Evolutionary conservation across 2,797 vertebrate genomes (phyloP), one percentile per base, ranked within the genome.

Genomic region (Sebastes jordani): DNA sequence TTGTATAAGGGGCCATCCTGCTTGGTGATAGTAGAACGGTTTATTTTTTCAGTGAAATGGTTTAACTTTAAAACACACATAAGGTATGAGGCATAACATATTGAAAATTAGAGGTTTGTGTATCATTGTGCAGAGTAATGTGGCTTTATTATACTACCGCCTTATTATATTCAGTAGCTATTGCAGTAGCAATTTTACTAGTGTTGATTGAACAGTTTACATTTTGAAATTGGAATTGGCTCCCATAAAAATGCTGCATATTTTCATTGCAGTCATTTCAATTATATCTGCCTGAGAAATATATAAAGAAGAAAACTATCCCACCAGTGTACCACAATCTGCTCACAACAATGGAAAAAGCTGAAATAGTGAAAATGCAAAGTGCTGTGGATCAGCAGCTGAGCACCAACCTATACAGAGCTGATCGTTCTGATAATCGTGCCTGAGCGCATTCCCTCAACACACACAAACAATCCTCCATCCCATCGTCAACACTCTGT

Each of bases 351-450:
- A 70, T 4, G 2, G 20, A 38, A 75, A 68, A 56, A 54, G 63
- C 70, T 75, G 66, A 36, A 60, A 61, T 54, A 11, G 34, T 42
- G 64, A 27, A 74, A 80, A 61, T 36, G n/a, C 16, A 60, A 71
- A 68, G 55, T 65, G 11, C 16, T 38, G 27, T 23, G 68, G 23
- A 52, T 80, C 27, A 78, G 69, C 63, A 61, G 38, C n/a, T 18
- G 66, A 61, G 72, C 29, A 29, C 18, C 71, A 38, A 56, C 20
- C 23, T 13, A n/a, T 30, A 25, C 27, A n/a, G 30, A 52, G 29
- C 60, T 22, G 69, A 83, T 74, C 4, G 13, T 52, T 71, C n/a
- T 75, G 81, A 86, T 80, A 75, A 75, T 42, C 6, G 9, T 18
- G 32, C 20, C 30, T n/a, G 32, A 61, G 58, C 9, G 3, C 54